phyloP scores from a whole-genome alignment of 2,113 vertebrate genomes.

The Plotosus lineatus region DNA sequence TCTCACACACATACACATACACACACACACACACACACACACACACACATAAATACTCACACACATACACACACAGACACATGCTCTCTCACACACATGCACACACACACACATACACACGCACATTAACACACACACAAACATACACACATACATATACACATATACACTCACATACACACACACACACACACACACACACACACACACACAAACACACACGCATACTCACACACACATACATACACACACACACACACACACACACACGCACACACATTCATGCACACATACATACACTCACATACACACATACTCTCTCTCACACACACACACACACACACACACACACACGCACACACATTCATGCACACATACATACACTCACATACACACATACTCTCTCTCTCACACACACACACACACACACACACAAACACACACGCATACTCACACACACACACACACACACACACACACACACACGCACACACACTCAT shows the following conservation, averaged over 20 bases:
- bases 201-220: no score
- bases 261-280: no score
- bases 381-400: conserved; percentile 30
- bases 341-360: conserved; percentile 37
- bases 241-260: conserved; percentile 26
- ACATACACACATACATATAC: conserved; percentile 5
- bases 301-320: conserved; percentile 25
- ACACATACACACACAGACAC: conserved; percentile 26
- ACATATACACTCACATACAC: conserved; percentile 3
- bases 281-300: conserved; percentile 3
- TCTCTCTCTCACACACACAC: no score
- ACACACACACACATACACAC: conserved; percentile 25
- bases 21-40: conserved; percentile 31
- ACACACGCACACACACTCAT: no score
- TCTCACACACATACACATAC: not conserved
- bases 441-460: conserved; percentile 13
- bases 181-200: conserved; percentile 32
- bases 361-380: not conserved
- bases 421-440: conserved; percentile 21
- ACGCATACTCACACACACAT: not conserved
- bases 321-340: not conserved
- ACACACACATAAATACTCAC: conserved; percentile 1
- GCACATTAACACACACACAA: conserved; percentile 37
- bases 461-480: conserved; percentile 15
- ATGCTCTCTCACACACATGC: no score